Conservation (phyloP, 2,888 invertebrate species). For the Hirtodrosophila cameraria region DNA sequence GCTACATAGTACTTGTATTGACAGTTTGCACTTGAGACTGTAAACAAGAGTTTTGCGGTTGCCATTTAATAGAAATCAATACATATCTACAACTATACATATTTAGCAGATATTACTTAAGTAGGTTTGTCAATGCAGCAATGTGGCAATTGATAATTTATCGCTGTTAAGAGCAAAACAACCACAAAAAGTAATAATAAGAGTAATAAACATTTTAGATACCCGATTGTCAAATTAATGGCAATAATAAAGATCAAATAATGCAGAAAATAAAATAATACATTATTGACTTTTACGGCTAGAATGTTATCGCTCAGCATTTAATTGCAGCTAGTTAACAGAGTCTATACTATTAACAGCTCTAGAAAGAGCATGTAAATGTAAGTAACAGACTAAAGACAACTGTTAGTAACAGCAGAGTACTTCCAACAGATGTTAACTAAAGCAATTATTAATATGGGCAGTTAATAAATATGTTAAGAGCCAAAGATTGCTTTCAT, state of each 20-base stretch:
- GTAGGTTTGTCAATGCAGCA: slow-evolving; percentile 13
- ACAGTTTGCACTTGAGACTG: slow-evolving; percentile 17
- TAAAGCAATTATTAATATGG: neutral
- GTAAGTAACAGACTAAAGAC: too few relatives aligned
- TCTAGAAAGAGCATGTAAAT: too few relatives aligned
- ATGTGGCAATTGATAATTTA: slow-evolving; percentile 23
- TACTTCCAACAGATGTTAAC: too few relatives aligned
- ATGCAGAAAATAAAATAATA: neutral
- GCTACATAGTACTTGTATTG: neutral
- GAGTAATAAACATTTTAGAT: slow-evolving; percentile 7
- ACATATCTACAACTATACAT: neutral
- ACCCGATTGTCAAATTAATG: slow-evolving; percentile 30
- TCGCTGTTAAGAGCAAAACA: slow-evolving; percentile 8
- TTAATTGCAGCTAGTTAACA: neutral
- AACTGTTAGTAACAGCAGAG: too few relatives aligned
- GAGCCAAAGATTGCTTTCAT: neutral
- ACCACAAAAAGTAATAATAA: slow-evolving; percentile 6
- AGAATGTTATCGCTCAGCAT: too few relatives aligned
- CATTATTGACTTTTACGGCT: too few relatives aligned
- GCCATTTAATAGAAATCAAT: slow-evolving; percentile 6
- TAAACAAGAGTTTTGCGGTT: slow-evolving; percentile 21
- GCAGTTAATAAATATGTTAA: too few relatives aligned
- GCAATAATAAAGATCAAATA: slow-evolving; percentile 11
- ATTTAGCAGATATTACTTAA: neutral
- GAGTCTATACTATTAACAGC: neutral